Conservation (phyloP, 2,888 invertebrate genomes). For the Cantharis lateralis region DNA sequence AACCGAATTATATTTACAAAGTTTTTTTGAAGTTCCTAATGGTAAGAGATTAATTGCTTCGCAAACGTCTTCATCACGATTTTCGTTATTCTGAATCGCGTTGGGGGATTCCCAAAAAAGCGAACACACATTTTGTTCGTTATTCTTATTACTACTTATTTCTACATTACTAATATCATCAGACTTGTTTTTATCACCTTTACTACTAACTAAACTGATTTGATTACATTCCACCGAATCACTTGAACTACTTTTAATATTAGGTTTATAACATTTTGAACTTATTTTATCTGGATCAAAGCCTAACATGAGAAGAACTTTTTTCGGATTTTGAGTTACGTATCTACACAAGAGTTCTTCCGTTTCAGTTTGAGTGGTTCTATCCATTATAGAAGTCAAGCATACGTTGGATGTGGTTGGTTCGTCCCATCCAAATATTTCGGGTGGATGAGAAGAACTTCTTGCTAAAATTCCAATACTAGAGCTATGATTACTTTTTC, state of each 20-base stretch:
- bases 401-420: constrained; percentile 25
- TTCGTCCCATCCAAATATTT: constrained; percentile 79
- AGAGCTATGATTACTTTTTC: constrained; percentile 51
- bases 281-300: constrained; percentile 63
- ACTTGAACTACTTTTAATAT: constrained; percentile 45
- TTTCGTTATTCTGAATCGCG: background rate
- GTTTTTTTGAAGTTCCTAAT: constrained; percentile 34
- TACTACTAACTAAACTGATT: constrained; percentile 18
- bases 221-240: constrained; percentile 41
- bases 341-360: constrained; percentile 66
- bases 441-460: constrained; percentile 83
- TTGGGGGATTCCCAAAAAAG: constrained; percentile 43
- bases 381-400: constrained; percentile 46
- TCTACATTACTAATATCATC: constrained; percentile 22
- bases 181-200: constrained; percentile 26
- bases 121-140: constrained; percentile 41
- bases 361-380: constrained; percentile 67
- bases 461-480: constrained; percentile 66
- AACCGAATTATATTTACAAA: constrained; percentile 35
- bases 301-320: constrained; percentile 74
- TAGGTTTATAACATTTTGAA: constrained; percentile 40
- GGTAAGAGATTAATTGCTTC: constrained; percentile 34
- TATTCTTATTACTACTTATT: constrained; percentile 36
- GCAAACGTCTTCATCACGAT: constrained; percentile 24
- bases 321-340: constrained; percentile 73